Base-by-base conservation (phyloP, 2,888 invertebrate species). In the Nemotelus pantherinus region DNA sequence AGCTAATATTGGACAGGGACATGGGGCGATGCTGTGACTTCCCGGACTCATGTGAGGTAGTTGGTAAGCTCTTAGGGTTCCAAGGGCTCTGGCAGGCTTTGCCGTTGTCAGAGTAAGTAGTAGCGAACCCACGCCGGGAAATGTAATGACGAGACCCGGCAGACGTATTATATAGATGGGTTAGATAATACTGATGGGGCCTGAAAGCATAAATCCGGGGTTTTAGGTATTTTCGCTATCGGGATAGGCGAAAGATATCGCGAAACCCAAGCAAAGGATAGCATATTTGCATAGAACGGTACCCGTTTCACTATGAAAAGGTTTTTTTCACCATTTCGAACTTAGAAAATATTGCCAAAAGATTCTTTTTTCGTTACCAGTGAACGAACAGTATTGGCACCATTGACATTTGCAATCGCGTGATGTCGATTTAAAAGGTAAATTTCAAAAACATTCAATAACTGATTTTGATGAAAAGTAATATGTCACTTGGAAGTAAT, bases 181-280 rank as follows among this genome's bases (percentile, higher is more conserved):
- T 55, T 43, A n/a, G 57, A 44, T 41, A 57, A 57, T 55, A 71
- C 44, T n/a, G 25, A 39, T 68, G 53, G 50, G 71, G 41, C 25
- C 71, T 43, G 72, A 79, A 77, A 25, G 25, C 79, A 79, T 77
- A 79, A 79, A 77, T 79, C 74, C 79, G 68, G 72, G 78, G 79
- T 77, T 77, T 78, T 68, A 78, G 67, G 77, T 65, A 72, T 55
- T 60, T 77, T 72, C 72, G 41, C 57, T 71, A 53, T 57, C 65
- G 72, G 72, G 71, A 77, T 64, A 57, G 64, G 57, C 25, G 25
- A 25, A 25, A 25, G 25, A 25, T 25, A 25, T 25, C 25, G 25
- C 25, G 25, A 25, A 25, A 25, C 25, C 25, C 25, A 25, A 25
- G 25, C 25, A 25, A 25, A 25, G 25, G 25, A 25, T 25, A 25